A percentile compares a stretch with the other conserved stretches of the same genome.
Evolutionary conservation across 2,113 vertebrate genomes (phyloP).

Genomic region (Shinisaurus crocodilurus): DNA sequence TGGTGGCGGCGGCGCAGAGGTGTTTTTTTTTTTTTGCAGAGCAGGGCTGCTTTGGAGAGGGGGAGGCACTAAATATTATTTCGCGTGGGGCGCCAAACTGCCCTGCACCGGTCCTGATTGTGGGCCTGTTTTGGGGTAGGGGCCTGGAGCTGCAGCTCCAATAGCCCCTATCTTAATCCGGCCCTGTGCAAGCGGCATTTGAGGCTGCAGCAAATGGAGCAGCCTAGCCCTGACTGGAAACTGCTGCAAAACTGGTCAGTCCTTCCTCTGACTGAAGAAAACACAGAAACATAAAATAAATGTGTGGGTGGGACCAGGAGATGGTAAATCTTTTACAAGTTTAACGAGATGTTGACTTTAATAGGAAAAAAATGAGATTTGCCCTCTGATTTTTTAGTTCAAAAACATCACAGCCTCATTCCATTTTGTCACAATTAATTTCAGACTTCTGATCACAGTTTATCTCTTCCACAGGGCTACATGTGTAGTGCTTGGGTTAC

Average conservation of each 20-base stretch:
- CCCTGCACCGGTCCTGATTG: no score
- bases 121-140: no score
- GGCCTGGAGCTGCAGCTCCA: no score
- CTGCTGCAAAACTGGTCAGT: not conserved
- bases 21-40: no score
- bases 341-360: not conserved
- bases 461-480: not conserved
- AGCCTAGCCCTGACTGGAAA: not conserved
- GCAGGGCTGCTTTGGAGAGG: no score
- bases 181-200: not conserved
- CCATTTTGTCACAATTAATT: not conserved
- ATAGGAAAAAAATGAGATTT: not conserved
- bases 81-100: no score
- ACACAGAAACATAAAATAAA: not conserved
- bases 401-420: not conserved
- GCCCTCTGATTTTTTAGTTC: not conserved
- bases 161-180: no score
- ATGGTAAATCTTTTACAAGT: not conserved
- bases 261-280: not conserved
- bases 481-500: not conserved
- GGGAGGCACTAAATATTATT: no score
- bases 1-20: no score
- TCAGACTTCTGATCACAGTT: not conserved
- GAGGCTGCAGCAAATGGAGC: not conserved
- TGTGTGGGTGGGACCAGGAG: not conserved